Base-by-base conservation (phyloP, 2,113 vertebrate genomes). In the Pseudonaja textilis region DNA sequence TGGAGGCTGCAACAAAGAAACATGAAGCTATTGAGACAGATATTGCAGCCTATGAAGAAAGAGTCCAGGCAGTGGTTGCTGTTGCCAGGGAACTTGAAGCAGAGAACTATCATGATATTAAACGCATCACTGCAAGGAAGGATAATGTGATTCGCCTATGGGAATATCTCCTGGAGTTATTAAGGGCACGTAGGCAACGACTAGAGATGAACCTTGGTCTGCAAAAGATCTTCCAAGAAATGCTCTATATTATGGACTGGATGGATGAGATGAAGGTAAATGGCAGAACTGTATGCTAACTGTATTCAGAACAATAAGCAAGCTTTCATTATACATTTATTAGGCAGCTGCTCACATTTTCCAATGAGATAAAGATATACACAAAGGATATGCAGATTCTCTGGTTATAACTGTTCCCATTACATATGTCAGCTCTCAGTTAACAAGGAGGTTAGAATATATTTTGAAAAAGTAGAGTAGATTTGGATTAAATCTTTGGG, bases 241-340 rank as follows among this genome's bases (percentile, higher is more conserved):
- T 99, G 99, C 98, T 99, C 0, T 98, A 99, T 97, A 99, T 99
- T 95, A 99, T 99, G 99, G 99, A 99, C 97, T 99, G 99, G 99
- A 99, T 99, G 99, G 99, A 99, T 0, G 99, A 99, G 96, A 99
- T 99, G 99, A 99, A 99, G 99, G 99, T 99, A 95, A 87, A 74
- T 26, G 18, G 47, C 81, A n/a, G 47, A 54, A 0, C 3, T 25
- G 87, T 7, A 23, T 61, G 59, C 42, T 22, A 10, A n/a, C 57
- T 54, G 14, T 45, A 29, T 10, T 91, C 29, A 64, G n/a, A 45
- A 74, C 45, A 16, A 23, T 10, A 26, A 25, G 6, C 42, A 29
- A 52, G 4, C 23, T n/a, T 92, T 29, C 34, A 39, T 23, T 9
- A 59, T 3, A 11, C 47, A 64, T 1, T 92, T 57, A 14, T 90